Base-by-base conservation (phyloP, 2,113 vertebrate species). In the Ondatra zibethicus region DNA sequence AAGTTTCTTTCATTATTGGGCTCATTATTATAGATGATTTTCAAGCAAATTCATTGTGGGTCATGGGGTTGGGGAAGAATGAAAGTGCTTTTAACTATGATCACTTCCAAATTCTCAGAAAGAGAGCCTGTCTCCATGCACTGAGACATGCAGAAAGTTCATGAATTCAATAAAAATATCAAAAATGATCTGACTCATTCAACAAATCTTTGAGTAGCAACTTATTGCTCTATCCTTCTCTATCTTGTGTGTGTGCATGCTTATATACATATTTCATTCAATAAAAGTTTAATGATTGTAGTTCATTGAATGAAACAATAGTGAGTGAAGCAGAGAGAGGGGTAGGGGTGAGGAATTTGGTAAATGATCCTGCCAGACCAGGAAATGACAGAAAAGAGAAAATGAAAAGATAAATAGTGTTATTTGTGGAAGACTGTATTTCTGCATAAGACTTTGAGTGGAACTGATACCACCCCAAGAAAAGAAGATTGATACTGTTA, bases 161-260 rank as follows among this genome's bases (percentile, higher is more conserved):
- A 91, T 16, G 63, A 96, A 93, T 93, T 95, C 58, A 91, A 45
- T 39, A 88, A 93, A 95, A 96, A 68, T 21, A 27, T 70, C 4
- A 68, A 94, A 93, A 92, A 94, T 39, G 33, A 66, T 70, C 84
- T 81, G 78, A 90, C 93, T 97, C 76, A 95, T 84, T 95, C 81
- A 96, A 82, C 33, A 95, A 95, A 90, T 42, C 8, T 84, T 92
- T 95, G 81, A 77, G 80, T 75, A 75, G 61, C 13, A 95, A 91
- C 29, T 95, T 55, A 87, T 72, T 92, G 25, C 7, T 78, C 68
- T 89, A 27, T 7, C 58, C 58, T 58, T 58, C 58, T 58, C 58
- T 50, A 11, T 47, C 47, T 58, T 1, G n/a, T n/a, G n/a, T 58
- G 58, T 58, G 58, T 58, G 19, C 21, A 58, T 65, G 27, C 29